phyloP scores from a whole-genome alignment of 2,797 vertebrate species.

The Anguilla marmorata region DNA sequence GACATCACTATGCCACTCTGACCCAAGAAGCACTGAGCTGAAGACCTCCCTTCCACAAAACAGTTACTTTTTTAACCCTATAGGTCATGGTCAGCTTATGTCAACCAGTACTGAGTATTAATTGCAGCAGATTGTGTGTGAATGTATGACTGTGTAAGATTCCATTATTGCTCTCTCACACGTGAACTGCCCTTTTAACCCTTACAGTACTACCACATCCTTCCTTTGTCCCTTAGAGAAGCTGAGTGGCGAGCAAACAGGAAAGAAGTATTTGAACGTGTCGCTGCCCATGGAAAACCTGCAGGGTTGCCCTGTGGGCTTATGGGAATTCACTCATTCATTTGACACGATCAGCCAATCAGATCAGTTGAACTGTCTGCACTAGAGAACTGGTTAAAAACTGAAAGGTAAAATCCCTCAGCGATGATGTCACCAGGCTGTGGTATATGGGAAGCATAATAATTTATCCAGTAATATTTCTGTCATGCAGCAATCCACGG shows the following conservation, averaged over 20 bases:
- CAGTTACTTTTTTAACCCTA: not conserved
- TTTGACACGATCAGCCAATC: not conserved
- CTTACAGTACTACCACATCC: not conserved
- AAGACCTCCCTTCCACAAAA: not conserved
- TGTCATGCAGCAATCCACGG: not conserved
- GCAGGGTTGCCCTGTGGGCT: not conserved
- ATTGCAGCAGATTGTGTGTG: not conserved
- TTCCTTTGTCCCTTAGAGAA: not conserved
- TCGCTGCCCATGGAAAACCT: not conserved
- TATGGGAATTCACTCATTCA: conserved; percentile 2
- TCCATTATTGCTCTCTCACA: not conserved
- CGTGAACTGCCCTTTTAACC: not conserved
- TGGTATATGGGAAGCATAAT: not conserved
- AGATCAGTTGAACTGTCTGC: not conserved
- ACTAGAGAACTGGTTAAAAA: not conserved
- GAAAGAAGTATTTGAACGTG: not conserved
- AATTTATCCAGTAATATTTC: not conserved
- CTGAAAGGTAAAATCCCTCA: not conserved
- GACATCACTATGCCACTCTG: too few relatives aligned
- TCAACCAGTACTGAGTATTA: not conserved
- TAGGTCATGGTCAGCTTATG: not conserved
- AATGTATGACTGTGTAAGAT: not conserved
- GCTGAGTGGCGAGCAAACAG: not conserved
- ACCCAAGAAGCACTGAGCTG: not conserved
- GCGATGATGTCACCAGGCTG: not conserved